phyloP scores from a whole-genome alignment of 2,888 invertebrate genomes.

The Temnothorax ravouxi region DNA sequence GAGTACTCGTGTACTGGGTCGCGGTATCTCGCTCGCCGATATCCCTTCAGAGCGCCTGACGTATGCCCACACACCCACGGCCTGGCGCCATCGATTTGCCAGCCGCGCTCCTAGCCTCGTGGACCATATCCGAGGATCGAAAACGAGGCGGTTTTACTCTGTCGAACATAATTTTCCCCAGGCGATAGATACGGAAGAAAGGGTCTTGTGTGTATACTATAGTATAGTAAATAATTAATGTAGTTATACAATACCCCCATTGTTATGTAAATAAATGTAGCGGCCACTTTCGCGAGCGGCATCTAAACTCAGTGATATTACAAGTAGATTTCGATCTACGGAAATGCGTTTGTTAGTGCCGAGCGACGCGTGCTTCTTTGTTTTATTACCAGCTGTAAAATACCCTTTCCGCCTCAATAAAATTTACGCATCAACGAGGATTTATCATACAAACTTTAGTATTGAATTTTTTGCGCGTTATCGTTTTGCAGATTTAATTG shows the following conservation, averaged over 20 bases:
- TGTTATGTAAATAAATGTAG: slow-evolving; percentile 1
- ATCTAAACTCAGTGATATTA: not conserved
- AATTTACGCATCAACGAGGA: not conserved
- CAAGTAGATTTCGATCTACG: not conserved
- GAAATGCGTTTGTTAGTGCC: not conserved
- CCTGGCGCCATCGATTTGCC: slow-evolving; percentile 49
- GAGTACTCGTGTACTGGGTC: slow-evolving; percentile 7
- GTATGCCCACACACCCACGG: not conserved
- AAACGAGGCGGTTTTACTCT: not conserved
- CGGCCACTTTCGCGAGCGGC: not conserved
- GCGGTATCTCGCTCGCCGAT: slow-evolving; percentile 1
- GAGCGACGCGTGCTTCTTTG: too few relatives aligned
- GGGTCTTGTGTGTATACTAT: not conserved
- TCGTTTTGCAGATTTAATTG: not conserved
- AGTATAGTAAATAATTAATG: not conserved
- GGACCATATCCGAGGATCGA: slow-evolving; percentile 26
- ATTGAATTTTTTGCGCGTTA: not conserved
- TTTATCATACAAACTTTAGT: not conserved
- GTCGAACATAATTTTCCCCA: not conserved
- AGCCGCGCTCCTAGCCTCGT: slow-evolving; percentile 27
- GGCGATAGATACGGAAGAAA: not conserved
- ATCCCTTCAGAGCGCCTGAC: slow-evolving; percentile 29
- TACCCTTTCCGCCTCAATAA: not conserved
- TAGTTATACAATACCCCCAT: not conserved
- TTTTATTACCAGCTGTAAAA: not conserved